Base-by-base conservation (phyloP, 2,888 invertebrate species). In the Aleiodes leptofemur region DNA sequence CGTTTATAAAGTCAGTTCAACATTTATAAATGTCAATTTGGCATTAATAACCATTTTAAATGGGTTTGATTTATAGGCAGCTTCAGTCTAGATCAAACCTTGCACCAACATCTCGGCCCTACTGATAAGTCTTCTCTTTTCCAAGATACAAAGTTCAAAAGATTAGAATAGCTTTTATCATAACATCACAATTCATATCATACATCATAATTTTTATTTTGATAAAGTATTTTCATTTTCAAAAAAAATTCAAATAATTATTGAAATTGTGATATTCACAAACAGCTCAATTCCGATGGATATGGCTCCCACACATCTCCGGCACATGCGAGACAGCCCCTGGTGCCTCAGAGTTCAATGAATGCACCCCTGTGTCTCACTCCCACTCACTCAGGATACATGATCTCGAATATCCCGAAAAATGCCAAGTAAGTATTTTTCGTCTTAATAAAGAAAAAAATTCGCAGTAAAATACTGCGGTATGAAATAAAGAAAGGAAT, bases 231-330 rank as follows among this genome's bases (percentile, higher is more conserved):
- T 55, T 38, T 53, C 57, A 48, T 71, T 56, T 50, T 43, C 16
- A 57, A 73, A 31, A 57, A 50, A 69, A 74, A 53, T 76, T 74
- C 68, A 71, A 75, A 76, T 77, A 72, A 70, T 80, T 81, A 69
- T 90, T 64, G 14, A 64, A 11, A 7, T 9, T 13, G 4, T 16
- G 23, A 29, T 56, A 23, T 59, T 8, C 43, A 11, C 6, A 9
- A 90, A 57, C 91, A 96, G 96, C 93, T 96, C 90, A 96, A 96
- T 91, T 94, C 96, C 83, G 96, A 96, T 91, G 96, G 96, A 83
- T 96, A 95, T 90, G 94, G 95, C 66, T 95, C 95, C 69, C 96
- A 96, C 90, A 96, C 96, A 80, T 96, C 96, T 89, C 96, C 96
- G 75, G 94, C 94, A 69, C 92, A 92, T 86, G 90, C 90, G 74